These are phyloP conservation scores for Cyprinodon variegatus DNA, from an alignment of 2,113 vertebrate species.

Conservation along the genomic window DNA sequence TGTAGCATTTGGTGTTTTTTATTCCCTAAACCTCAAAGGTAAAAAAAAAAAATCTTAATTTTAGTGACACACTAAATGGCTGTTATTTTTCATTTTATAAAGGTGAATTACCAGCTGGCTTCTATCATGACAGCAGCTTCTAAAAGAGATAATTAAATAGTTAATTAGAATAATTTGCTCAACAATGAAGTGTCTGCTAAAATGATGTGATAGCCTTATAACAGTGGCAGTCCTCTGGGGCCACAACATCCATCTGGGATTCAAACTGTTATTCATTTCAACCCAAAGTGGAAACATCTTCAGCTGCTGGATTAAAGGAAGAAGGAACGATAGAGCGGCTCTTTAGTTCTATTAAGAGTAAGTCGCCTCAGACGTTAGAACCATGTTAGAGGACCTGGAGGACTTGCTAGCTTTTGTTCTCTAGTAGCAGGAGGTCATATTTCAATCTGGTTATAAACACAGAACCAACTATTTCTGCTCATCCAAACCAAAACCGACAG, in stretches of 20 bases:
- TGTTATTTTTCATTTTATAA: background rate
- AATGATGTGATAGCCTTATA: background rate
- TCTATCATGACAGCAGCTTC: background rate
- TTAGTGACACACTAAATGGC: background rate
- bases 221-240: background rate
- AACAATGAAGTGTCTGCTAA: background rate
- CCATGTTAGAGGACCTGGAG: background rate
- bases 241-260: background rate
- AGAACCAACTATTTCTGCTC: background rate
- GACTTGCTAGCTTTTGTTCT: background rate
- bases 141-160: background rate
- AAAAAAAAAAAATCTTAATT: background rate
- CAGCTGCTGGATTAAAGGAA: background rate
- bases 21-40: background rate
- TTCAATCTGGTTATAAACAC: background rate
- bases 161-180: background rate
- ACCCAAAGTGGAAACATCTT: background rate
- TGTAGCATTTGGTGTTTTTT: background rate
- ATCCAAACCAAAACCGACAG: background rate
- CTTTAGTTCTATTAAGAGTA: background rate
- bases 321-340: background rate
- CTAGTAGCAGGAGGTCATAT: background rate
- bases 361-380: background rate
- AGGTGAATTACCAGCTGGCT: background rate
- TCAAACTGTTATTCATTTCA: background rate